Base-by-base conservation (phyloP, 2,888 invertebrate genomes). In the Tenthredo livida region DNA sequence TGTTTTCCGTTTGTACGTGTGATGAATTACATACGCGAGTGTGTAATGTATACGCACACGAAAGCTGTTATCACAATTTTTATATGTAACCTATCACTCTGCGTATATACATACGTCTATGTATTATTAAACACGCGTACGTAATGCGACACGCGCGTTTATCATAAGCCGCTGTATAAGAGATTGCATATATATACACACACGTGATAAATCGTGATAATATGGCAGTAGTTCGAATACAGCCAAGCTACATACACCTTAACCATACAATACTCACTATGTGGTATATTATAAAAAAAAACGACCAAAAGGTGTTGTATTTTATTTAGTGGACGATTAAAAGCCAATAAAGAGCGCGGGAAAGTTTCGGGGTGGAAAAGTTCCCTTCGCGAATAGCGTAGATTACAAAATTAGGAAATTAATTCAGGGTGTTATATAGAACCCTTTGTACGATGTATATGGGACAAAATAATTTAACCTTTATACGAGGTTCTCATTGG, bases 311-410 rank as follows among this genome's bases (percentile, higher is more conserved):
- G 21, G n/a, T n/a, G 9, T 33, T 17, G 70, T 40, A 40, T 37
- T 33, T 72, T 72, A 72, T 72, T 72, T 40, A 72, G 70, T 72
- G 70, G 29, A 7, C 37, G 33, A 72, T 40, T 72, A 72, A 72
- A 72, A 33, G 70, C 9, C 37, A n/a, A 72, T 72, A 72, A 72
- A 72, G 70, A 9, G 7, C 61, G 17, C 33, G 70, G 33, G 2
- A 37, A 70, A 70, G 37, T 70, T 70, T 33, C 33, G 37, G 70
- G 70, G 70, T 10, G n/a, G 40, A 72, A 72, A 72, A 72, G n/a
- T 40, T 72, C 40, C 70, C 40, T 72, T n/a, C 10, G 17, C 40
- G n/a, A 72, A n/a, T 17, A 33, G 33, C 70, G 70, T 72, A 40
- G 37, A 72, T 72, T 72, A 72, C n/a, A 72, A 72, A 72, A 72